Base-by-base conservation (phyloP, 2,888 invertebrate genomes). In the Dryobotodes eremita region DNA sequence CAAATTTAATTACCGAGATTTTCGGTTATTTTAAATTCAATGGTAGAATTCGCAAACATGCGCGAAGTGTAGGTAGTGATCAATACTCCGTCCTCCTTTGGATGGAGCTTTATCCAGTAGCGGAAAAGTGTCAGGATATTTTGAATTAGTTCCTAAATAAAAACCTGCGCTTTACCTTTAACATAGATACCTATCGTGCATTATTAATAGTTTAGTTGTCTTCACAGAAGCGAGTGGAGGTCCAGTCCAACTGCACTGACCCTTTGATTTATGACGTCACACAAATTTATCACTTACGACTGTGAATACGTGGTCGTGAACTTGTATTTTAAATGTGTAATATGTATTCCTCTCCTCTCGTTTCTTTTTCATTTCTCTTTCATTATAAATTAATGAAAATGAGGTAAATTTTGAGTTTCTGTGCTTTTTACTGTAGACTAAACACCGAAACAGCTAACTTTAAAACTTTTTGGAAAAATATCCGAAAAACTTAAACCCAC, bases 241-340 rank as follows among this genome's bases (percentile, higher is more conserved):
- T 65, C 68, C 64, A 72, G 83, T 70, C 75, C 66, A 77, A 53
- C 26, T 8, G 17, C n/a, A 31, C n/a, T 64, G 82, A 72, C 86
- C 71, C 68, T 61, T 11, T 36, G n/a, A 72, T 72, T 50, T 42
- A 31, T 74, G 61, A 84, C 62, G 64, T 70, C 69, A 80, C 42
- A 59, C 70, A 71, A 80, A 85, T 66, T 77, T 72, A 50, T 69
- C 81, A 66, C 65, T 75, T 53, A 73, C 13, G 15, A 15, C 68
- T 20, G 36, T 23, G n/a, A 13, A 48, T 15, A 20, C 53, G 46
- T 61, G 62, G 4, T 46, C 66, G 26, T 53, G 55, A 66, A 66
- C 71, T 79, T 71, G 84, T 36, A 36, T 53, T n/a, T 2, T 17
- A n/a, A n/a, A 8, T 8, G 11, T 5, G 6, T 2, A 17, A 20